Conservation (phyloP, 2,797 vertebrate genomes). For the Sebastes alutus region DNA sequence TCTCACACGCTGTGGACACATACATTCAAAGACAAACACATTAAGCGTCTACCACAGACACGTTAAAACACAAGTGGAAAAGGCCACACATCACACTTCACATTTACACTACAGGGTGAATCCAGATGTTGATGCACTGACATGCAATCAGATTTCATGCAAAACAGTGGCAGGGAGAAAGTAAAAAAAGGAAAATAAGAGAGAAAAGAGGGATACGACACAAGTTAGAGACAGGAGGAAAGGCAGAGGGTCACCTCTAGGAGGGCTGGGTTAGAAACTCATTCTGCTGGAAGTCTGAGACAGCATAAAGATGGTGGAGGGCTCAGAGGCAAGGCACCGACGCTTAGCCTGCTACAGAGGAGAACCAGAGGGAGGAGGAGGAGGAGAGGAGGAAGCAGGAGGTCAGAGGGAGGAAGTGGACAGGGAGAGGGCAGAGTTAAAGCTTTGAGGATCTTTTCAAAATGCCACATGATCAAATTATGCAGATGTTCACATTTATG, state of each 20-base stretch:
- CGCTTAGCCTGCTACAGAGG: constrained; percentile 87
- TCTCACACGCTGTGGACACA: constrained; percentile 67
- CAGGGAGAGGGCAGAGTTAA: constrained; percentile 17
- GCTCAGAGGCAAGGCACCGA: constrained; percentile 94
- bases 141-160: constrained; percentile 41
- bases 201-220: background rate
- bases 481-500: background rate
- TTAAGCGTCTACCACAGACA: background rate
- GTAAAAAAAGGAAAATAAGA: constrained; percentile 9
- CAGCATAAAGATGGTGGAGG: constrained; percentile 99
- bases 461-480: background rate
- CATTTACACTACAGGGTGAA: background rate
- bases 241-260: constrained; percentile 72
- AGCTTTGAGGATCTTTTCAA: background rate
- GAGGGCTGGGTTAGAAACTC: constrained; percentile 88
- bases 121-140: background rate
- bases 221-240: constrained; percentile 20
- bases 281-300: constrained; percentile 99
- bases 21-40: constrained; percentile 13
- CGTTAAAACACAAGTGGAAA: background rate
- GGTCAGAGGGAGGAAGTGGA: constrained; percentile 24
- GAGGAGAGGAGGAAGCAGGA: constrained; percentile 56
- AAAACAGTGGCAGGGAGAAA: background rate
- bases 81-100: background rate
- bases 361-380: constrained; percentile 51